Percentiles rank a stretch among this genome's conserved stretches.
phyloP scores from a whole-genome alignment of 2,113 vertebrate genomes.

The Ornithorhynchus anatinus region DNA sequence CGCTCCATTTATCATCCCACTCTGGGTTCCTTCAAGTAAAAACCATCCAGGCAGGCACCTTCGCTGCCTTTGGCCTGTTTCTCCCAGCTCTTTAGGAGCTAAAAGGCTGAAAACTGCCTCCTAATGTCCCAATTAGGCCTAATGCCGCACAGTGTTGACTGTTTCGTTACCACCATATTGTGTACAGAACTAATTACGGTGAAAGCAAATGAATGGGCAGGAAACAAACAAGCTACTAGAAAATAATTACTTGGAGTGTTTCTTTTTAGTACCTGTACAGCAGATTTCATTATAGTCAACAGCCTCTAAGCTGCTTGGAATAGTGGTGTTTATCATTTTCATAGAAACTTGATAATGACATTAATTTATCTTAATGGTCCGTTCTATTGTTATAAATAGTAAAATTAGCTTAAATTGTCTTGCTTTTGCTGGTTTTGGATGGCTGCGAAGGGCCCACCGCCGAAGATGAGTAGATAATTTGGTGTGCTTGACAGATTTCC shows the following conservation, averaged over 20 bases:
- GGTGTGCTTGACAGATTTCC: conserved; percentile 99
- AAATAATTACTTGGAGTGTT: conserved; percentile 99
- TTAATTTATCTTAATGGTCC: conserved; percentile 99
- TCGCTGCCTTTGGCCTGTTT: conserved; percentile 82
- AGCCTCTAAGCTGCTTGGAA: conserved; percentile 98
- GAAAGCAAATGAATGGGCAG: conserved; percentile 99
- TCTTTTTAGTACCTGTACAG: conserved; percentile 99
- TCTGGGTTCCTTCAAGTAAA: conserved; percentile 70
- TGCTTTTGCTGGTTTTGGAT: conserved; percentile 98
- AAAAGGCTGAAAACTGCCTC: conserved; percentile 95
- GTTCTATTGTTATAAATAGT: conserved; percentile 99
- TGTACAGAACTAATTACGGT: conserved; percentile 97
- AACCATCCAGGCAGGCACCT: conserved; percentile 60
- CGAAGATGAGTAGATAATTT: conserved; percentile 98
- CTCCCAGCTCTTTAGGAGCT: conserved; percentile 85
- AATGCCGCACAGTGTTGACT: conserved; percentile 89
- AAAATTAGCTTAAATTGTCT: conserved; percentile 99
- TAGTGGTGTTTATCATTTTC: conserved; percentile 99
- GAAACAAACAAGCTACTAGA: conserved; percentile 99
- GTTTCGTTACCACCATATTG: conserved; percentile 84
- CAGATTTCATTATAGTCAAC: conserved; percentile 99
- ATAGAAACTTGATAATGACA: conserved; percentile 99
- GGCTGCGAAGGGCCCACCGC: conserved; percentile 91
- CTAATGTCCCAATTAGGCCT: conserved; percentile 99
- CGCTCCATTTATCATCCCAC: conserved; percentile 36